Percentiles rank a stretch among this genome's conserved stretches.
phyloP scores from a whole-genome alignment of 2,113 vertebrate genomes.

The Xiphias gladius region DNA sequence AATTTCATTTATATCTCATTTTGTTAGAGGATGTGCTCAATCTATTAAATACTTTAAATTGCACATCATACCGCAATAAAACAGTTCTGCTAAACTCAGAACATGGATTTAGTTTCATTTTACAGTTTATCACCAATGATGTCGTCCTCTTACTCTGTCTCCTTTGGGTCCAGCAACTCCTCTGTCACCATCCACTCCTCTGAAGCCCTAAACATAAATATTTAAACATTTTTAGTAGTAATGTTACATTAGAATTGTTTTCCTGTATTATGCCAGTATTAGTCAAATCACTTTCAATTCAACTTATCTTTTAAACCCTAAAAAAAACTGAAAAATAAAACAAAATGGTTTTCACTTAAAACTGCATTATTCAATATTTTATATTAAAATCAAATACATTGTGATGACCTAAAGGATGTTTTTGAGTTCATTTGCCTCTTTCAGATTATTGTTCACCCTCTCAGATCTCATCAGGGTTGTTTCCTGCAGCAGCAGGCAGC shows the following conservation, averaged over 20 bases:
- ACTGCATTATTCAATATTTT: background rate
- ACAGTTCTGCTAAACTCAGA: too few species aligned
- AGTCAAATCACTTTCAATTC: background rate
- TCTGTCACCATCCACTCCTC: constrained; percentile 79
- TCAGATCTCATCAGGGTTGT: too few species aligned
- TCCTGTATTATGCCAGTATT: too few species aligned
- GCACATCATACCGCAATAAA: too few species aligned
- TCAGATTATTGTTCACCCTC: too few species aligned
- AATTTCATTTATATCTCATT: too few species aligned
- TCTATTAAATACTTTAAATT: too few species aligned
- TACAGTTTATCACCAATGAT: background rate
- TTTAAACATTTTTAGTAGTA: background rate
- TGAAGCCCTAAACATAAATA: constrained; percentile 76
- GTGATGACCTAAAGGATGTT: too few species aligned
- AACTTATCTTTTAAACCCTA: background rate
- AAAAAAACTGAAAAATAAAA: background rate
- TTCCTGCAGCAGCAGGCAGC: too few species aligned
- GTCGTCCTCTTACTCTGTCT: constrained; percentile 77
- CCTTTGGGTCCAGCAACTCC: constrained; percentile 85
- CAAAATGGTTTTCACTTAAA: background rate
- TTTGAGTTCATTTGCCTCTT: too few species aligned
- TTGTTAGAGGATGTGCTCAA: too few species aligned
- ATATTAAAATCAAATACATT: background rate
- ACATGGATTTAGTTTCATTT: background rate
- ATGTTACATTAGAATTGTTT: background rate